Evolutionary conservation across 2,113 vertebrate genomes (phyloP).

Genomic region (Aptenodytes patagonicus): DNA sequence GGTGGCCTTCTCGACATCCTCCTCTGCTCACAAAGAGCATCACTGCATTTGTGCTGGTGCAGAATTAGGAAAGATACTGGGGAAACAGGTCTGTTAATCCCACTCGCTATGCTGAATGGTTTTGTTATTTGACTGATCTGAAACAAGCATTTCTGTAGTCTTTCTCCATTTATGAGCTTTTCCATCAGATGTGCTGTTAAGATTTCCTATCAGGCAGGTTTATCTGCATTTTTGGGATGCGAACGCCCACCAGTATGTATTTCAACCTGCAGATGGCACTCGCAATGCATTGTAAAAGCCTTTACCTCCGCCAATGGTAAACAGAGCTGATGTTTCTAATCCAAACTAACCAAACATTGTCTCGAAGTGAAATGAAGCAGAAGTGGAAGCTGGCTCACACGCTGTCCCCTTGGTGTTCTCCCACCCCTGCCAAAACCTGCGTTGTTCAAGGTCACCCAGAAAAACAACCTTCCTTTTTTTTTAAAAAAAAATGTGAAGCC

Average conservation of each 20-base stretch:
- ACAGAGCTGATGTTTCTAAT: background rate
- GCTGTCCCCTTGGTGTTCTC: background rate
- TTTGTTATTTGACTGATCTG: background rate
- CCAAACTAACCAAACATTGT: background rate
- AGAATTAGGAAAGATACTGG: background rate
- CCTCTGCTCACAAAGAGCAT: background rate
- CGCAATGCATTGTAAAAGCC: background rate
- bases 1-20: background rate
- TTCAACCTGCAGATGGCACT: conserved; percentile 73
- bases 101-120: background rate
- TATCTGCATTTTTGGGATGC: accelerated
- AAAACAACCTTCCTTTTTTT: background rate
- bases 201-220: accelerated
- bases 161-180: background rate
- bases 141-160: background rate
- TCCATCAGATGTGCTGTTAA: accelerated
- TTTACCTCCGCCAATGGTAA: accelerated
- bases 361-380: background rate
- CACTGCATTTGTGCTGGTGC: background rate
- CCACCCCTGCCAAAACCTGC: background rate
- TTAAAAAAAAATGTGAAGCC: background rate
- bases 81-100: background rate
- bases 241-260: background rate
- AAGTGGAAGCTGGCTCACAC: background rate
- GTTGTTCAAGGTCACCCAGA: background rate